Conservation (phyloP, 2,888 invertebrate species). For the Microctonus hyperodae region DNA sequence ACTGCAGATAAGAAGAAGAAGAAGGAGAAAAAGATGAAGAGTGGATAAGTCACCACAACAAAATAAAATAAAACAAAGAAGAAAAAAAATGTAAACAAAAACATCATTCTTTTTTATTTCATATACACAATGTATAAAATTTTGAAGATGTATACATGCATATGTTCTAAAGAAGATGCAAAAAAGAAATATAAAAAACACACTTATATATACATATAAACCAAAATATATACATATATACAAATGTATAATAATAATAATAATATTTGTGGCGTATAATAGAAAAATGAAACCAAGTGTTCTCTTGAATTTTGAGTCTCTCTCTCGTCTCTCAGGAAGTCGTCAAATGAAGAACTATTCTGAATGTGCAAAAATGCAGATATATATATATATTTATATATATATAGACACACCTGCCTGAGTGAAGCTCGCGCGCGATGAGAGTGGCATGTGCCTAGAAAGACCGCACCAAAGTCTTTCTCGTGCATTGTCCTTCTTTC, state of each 20-base stretch:
- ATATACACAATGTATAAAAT: no score
- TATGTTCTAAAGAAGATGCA: neutral
- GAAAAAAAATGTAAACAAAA: no score
- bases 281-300: neutral
- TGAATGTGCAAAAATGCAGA: conserved; percentile 25
- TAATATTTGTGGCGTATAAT: no score
- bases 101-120: no score
- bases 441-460: conserved; percentile 34
- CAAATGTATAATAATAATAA: no score
- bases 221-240: no score
- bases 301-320: neutral
- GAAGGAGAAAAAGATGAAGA: no score
- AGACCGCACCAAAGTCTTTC: conserved; percentile 30
- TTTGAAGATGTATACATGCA: neutral
- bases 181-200: neutral
- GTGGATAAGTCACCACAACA: neutral
- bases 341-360: conserved; percentile 13
- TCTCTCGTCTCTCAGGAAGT: conserved; percentile 8
- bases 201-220: no score
- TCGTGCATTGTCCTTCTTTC: conserved; percentile 27
- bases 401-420: conserved; percentile 32
- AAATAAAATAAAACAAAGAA: no score
- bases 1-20: no score
- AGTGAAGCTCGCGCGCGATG: neutral
- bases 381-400: no score